Evolutionary conservation across 2,888 invertebrate genomes (phyloP), one percentile per base, ranked within the genome.

Genomic region (Drosophila mimetica): DNA sequence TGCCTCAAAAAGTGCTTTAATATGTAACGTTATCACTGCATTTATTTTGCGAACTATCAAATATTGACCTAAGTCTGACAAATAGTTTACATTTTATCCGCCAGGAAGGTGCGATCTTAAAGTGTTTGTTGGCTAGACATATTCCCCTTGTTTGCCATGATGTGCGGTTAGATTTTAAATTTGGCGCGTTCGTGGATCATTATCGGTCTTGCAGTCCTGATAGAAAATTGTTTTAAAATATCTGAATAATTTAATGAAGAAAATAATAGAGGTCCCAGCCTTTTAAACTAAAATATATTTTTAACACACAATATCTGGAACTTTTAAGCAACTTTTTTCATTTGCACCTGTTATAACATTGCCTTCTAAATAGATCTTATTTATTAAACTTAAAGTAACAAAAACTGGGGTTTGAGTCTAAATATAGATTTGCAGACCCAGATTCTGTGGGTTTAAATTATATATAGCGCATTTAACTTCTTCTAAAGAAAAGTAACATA

Each of bases 31-130:
- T 72, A 70, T 72, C 70, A 47, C 28, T 16, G 16, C 54, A 72
- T 50, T 53, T 71, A 44, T 50, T 72, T 72, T 53, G 37, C 53
- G 50, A 72, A 54, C 18, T n/a, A 64, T 53, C 72, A 72, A 70
- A 70, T 72, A 70, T 54, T 72, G 39, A 20, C 14, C 11, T 25
- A 13, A 18, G 25, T 14, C 28, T 20, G n/a, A 22, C n/a, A 58
- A 37, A 14, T 34, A 25, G 34, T 25, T 6, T 42, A 47, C 16
- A 14, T 20, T 8, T 22, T 18, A 59, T 25, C 14, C 34, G 57
- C 9, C 51, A 25, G 13, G 41, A 18, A 18, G 18, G n/a, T 7
- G 16, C n/a, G 20, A 32, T 59, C 60, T 59, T 60, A 14, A n/a
- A n/a, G n/a, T n/a, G n/a, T n/a, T n/a, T n/a, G n/a, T n/a, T n/a